Percentiles rank a stretch among this genome's conserved stretches.
phyloP scores from a whole-genome alignment of 2,888 invertebrate genomes.

The Digitonthophagus gazella region DNA sequence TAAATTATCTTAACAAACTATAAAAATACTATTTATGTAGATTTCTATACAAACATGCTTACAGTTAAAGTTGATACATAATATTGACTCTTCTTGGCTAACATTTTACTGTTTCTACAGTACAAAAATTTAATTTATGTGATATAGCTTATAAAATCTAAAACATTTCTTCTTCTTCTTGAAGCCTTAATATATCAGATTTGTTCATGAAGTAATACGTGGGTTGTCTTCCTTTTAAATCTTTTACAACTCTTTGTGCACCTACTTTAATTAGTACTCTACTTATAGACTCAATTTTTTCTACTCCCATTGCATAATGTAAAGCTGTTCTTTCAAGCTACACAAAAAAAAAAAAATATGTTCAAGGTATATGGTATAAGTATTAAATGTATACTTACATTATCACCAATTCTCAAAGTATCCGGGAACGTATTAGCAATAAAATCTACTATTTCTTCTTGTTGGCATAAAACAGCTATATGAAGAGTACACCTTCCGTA shows the following conservation, averaged over 20 bases:
- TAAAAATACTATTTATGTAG: background rate
- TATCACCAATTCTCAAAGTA: conserved; percentile 75
- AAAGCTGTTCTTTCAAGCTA: conserved; percentile 85
- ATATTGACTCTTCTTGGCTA: background rate
- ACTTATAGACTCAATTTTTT: conserved; percentile 78
- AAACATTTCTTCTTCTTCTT: conserved; percentile 77
- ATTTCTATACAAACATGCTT: conserved; percentile 8
- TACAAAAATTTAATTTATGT: background rate
- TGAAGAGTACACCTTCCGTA: conserved; percentile 79
- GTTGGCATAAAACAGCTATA: conserved; percentile 80
- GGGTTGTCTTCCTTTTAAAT: conserved; percentile 84
- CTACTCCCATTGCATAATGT: conserved; percentile 89
- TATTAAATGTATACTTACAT: conserved; percentile 59
- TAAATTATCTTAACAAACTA: background rate
- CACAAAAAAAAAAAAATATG: conserved; percentile 35
- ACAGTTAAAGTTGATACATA: background rate
- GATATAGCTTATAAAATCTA: conserved; percentile 37
- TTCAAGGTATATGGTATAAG: background rate
- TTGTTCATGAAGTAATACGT: conserved; percentile 92
- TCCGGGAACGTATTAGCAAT: conserved; percentile 72
- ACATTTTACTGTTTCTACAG: background rate
- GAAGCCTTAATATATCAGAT: conserved; percentile 78
- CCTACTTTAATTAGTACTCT: conserved; percentile 79
- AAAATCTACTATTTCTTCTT: conserved; percentile 76
- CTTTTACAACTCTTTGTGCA: conserved; percentile 78